These are phyloP conservation scores for Bufo gargarizans DNA, from an alignment of 2,113 vertebrate genomes.

Conservation along the genomic window DNA sequence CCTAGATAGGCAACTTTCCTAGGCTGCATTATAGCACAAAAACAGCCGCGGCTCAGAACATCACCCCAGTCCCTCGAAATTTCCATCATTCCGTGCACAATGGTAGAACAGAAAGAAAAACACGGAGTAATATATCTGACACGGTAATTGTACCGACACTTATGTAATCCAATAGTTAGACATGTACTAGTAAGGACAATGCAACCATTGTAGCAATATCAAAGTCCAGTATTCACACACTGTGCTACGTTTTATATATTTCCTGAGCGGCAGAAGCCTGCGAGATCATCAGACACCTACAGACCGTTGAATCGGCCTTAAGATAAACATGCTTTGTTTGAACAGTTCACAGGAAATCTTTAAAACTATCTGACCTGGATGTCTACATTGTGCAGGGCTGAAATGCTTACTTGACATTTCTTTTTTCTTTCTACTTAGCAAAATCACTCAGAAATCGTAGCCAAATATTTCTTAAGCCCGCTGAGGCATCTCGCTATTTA, in stretches of 20 bases:
- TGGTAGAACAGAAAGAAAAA: neutral
- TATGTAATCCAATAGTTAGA: neutral
- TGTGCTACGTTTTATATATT: neutral
- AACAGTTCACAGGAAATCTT: constrained; percentile 58
- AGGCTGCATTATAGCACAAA: too few species aligned
- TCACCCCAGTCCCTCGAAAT: neutral
- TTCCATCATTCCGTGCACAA: neutral
- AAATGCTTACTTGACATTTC: constrained; percentile 58
- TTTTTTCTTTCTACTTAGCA: constrained; percentile 46
- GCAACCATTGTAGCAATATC: neutral
- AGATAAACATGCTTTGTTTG: constrained; percentile 55
- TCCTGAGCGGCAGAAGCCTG: constrained; percentile 30
- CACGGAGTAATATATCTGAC: neutral
- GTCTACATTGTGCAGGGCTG: constrained; percentile 44
- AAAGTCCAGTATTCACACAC: neutral
- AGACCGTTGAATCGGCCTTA: constrained; percentile 12
- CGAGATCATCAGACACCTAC: constrained; percentile 40
- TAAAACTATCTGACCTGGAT: constrained; percentile 56
- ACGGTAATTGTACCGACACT: neutral
- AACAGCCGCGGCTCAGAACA: neutral
- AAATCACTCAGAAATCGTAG: constrained; percentile 46
- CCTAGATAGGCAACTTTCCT: too few species aligned
- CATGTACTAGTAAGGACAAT: neutral
- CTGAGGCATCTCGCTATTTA: constrained; percentile 43
- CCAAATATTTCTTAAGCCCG: constrained; percentile 46